These are phyloP conservation scores for Scaptomyza hsui DNA, from an alignment of 1,140 invertebrate genomes.

Conservation along the genomic window DNA sequence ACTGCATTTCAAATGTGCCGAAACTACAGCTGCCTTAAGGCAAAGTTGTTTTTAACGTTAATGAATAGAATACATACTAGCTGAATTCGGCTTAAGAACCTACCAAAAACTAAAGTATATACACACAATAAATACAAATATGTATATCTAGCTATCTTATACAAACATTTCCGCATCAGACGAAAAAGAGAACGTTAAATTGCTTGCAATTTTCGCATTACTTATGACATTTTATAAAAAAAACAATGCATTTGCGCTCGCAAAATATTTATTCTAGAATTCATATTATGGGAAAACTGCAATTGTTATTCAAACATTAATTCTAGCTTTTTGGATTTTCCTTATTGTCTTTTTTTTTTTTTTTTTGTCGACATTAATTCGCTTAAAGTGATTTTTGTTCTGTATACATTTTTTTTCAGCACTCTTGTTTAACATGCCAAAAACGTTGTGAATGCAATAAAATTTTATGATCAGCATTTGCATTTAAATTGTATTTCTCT, in stretches of 20 bases:
- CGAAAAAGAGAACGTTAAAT: slow-evolving; percentile 40
- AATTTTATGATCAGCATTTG: slow-evolving; percentile 9
- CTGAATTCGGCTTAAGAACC: background rate
- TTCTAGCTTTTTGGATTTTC: background rate
- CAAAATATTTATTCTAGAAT: slow-evolving; percentile 3
- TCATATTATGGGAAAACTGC: slow-evolving; percentile 31
- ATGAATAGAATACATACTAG: too few species aligned
- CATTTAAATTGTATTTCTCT: slow-evolving; percentile 12
- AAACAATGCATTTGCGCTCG: slow-evolving; percentile 28
- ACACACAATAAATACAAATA: background rate
- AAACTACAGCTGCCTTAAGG: slow-evolving; percentile 5
- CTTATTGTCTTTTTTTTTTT: slow-evolving; percentile 23
- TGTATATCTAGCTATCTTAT: background rate
- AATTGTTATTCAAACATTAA: too few species aligned
- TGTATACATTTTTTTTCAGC: background rate
- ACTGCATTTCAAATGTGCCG: slow-evolving; percentile 4
- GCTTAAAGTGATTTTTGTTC: background rate
- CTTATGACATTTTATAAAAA: slow-evolving; percentile 56
- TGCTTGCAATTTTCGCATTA: slow-evolving; percentile 53
- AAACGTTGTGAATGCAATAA: slow-evolving; percentile 10
- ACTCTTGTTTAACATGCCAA: slow-evolving; percentile 2
- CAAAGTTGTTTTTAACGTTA: background rate
- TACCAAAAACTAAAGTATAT: background rate
- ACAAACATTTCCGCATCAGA: slow-evolving; percentile 61
- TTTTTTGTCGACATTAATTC: background rate